Percentiles rank a stretch among this genome's conserved stretches.
Evolutionary conservation across 2,888 invertebrate species (phyloP).

Genomic region (Acrobasis repandana): DNA sequence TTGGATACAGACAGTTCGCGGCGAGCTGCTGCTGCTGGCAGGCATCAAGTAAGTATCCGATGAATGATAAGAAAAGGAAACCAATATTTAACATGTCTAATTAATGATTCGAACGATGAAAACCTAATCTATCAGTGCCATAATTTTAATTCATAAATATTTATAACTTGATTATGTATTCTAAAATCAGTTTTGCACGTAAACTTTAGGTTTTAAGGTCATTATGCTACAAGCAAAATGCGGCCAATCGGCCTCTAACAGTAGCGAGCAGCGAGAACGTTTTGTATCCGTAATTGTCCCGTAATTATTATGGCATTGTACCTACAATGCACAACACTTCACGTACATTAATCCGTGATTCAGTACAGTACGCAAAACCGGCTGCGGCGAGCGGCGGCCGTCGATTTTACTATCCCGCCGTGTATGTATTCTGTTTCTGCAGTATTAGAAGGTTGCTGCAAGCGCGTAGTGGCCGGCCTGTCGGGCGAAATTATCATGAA

Average conservation of each 20-base stretch:
- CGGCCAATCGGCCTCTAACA: constrained; percentile 48
- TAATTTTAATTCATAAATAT: background rate
- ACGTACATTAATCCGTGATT: constrained; percentile 46
- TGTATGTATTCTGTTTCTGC: constrained; percentile 58
- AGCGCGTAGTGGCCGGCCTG: constrained; percentile 67
- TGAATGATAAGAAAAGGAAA: no score
- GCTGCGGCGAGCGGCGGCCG: constrained; percentile 59
- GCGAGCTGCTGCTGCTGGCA: background rate
- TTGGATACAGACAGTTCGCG: no score
- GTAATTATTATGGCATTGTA: constrained; percentile 77
- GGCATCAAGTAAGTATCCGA: background rate
- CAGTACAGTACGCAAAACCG: constrained; percentile 52
- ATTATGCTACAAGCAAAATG: constrained; percentile 40
- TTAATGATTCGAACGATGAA: background rate
- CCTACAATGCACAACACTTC: constrained; percentile 46
- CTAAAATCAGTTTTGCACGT: constrained; percentile 7
- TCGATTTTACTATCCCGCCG: constrained; percentile 58
- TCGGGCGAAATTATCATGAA: constrained; percentile 35
- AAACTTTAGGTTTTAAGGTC: constrained; percentile 38
- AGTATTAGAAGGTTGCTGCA: constrained; percentile 74
- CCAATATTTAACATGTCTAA: no score
- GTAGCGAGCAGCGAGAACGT: constrained; percentile 49
- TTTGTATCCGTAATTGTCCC: constrained; percentile 68
- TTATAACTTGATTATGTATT: constrained; percentile 4
- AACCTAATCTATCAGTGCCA: background rate